Base-by-base conservation (phyloP, 2,113 vertebrate genomes). In the Ochotona princeps region DNA sequence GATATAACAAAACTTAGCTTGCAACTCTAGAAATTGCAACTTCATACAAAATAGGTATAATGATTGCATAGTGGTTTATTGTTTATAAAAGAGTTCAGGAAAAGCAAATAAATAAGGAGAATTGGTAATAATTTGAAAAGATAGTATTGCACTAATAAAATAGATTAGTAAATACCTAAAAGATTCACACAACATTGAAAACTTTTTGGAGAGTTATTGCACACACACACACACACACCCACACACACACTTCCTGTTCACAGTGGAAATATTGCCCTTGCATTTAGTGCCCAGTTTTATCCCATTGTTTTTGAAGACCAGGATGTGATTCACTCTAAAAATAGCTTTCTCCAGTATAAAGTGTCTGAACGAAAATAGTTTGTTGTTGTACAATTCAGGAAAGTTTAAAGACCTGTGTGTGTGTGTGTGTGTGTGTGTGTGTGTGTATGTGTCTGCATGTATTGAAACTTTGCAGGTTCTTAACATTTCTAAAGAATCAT, bases 251-350 rank as follows among this genome's bases (percentile, higher is more conserved):
- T 85, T 96, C 97, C 97, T 83, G 25, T 60, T 81, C 92, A 79
- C 72, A 82, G n/a, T 93, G 67, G 94, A 97, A 98, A 93, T 76
- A 83, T 79, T 95, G 87, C 74, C 73, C 89, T 92, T 93, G 78
- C 1, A n/a, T 93, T 97, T 83, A 85, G 44, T 65, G 81, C 90
- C 85, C 94, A 81, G 96, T 96, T 95, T 92, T 87, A 93, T 87
- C 85, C 92, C 87, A 85, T 86, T 96, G 93, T 97, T 94, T 96
- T 93, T 80, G 92, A 96, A 95, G 70, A 96, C n/a, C 94, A 96
- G 94, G 80, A 96, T 96, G 90, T 87, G 94, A 97, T 96, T 96
- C 95, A 97, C 49, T 69, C 95, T 63, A 85, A 96, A 96, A 98
- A 97, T 44, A 97, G 54, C 60, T 96, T 96, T 94, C 47, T 90